Evolutionary conservation across 2,113 vertebrate genomes (phyloP), one percentile per base, ranked within the genome.

Genomic region (Myotis yumanensis): DNA sequence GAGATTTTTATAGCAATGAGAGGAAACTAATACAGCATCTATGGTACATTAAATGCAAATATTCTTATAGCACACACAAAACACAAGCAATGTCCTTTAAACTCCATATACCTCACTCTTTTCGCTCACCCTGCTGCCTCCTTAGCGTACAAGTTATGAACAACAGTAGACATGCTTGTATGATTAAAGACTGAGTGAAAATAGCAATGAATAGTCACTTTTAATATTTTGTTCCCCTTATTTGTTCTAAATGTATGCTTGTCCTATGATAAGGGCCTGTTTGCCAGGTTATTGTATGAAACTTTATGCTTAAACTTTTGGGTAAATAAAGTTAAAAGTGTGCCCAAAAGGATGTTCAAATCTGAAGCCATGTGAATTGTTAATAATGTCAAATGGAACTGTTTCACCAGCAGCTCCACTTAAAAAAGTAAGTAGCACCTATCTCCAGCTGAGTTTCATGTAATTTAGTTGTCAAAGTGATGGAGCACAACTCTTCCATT

Each of bases 321-420:
- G 23, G 15, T n/a, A 69, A 43, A 2, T 69, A 40, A 87, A 69
- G 40, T 91, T 95, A 95, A 91, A 94, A 94, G 28, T 9, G 48
- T 59, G 64, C 35, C 54, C 72, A 72, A 48, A 82, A n/a, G 15
- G 40, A 73, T 93, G 75, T 86, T 35, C 86, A 81, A 25, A 93
- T 72, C 73, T 66, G 54, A 90, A 97, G 72, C 30, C 30, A 90
- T 88, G 75, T 62, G 86, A 52, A 96, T 5, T 76, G 90, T 81
- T 96, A 90, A 96, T 80, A 86, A 69, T 93, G 91, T 72, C 96
- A 88, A 83, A 97, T 93, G 66, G 82, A 40, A 76, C 51, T 86
- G 37, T 64, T 94, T 22, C 18, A 72, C 92, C 85, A 77, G 18
- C 62, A 97, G 30, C 7, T 40, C 25, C 83, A 95, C 91, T 69